Conservation (phyloP, 2,797 vertebrate genomes). For the Sebastes steindachneri region DNA sequence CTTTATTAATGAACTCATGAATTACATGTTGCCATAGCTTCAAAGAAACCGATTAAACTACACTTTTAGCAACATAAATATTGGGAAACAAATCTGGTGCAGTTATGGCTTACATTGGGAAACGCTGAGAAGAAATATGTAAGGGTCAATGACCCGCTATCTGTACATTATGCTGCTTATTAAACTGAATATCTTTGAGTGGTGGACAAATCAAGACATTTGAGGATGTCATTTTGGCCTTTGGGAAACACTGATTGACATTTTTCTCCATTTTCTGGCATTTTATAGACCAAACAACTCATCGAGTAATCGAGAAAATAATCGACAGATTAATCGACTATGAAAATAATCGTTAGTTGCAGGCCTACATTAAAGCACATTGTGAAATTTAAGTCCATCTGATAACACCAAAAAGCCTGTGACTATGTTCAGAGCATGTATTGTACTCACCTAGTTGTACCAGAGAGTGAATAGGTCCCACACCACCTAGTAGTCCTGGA, state of each 20-base stretch:
- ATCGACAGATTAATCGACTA: no score
- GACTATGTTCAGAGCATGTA: not conserved
- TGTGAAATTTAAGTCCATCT: not conserved
- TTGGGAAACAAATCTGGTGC: not conserved
- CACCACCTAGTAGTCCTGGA: constrained; percentile 94
- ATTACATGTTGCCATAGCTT: not conserved
- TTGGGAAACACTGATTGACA: no score
- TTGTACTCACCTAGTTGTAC: constrained; percentile 92
- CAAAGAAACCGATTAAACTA: not conserved
- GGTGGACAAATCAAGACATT: no score
- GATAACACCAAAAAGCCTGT: not conserved
- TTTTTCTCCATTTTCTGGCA: no score
- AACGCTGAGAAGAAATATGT: not conserved
- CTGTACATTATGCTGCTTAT: no score
- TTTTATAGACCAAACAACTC: no score
- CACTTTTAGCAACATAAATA: not conserved
- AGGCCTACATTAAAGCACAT: not conserved
- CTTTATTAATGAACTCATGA: not conserved
- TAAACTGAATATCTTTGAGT: no score
- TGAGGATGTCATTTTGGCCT: no score
- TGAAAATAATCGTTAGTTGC: no score
- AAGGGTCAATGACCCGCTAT: no score
- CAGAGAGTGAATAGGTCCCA: constrained; percentile 98
- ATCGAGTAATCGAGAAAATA: no score
- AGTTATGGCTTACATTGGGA: not conserved